Conservation (phyloP, 1,140 invertebrate genomes). For the Holotrichia oblita region DNA sequence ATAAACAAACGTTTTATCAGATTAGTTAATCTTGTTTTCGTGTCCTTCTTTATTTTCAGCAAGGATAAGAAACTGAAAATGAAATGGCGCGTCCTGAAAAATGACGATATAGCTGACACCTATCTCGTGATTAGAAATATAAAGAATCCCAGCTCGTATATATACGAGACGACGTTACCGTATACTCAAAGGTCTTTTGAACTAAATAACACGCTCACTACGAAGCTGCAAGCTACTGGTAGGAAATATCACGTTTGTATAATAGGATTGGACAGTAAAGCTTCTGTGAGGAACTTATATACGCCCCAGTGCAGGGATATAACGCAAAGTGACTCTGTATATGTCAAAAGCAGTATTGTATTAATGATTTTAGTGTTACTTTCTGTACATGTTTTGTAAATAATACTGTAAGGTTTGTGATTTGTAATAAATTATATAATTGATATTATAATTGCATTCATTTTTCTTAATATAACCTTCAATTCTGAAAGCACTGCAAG, state of each 20-base stretch:
- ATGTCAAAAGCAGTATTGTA: neutral
- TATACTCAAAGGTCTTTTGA: conserved; percentile 68
- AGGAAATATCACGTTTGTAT: conserved; percentile 68
- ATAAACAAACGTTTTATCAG: conserved; percentile 6
- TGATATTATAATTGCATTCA: too few species aligned
- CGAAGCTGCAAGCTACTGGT: conserved; percentile 56
- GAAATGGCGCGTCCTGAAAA: conserved; percentile 72
- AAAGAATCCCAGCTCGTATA: conserved; percentile 60
- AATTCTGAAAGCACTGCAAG: too few species aligned
- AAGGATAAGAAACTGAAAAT: conserved; percentile 53
- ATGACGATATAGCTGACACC: conserved; percentile 80
- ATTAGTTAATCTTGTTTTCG: conserved; percentile 23
- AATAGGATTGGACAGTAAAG: conserved; percentile 68
- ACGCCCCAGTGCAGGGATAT: conserved; percentile 65
- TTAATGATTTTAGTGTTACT: neutral
- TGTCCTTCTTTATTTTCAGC: conserved; percentile 49
- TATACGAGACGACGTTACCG: conserved; percentile 64
- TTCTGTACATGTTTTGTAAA: neutral
- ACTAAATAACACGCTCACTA: conserved; percentile 56
- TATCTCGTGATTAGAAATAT: conserved; percentile 72
- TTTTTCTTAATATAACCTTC: too few species aligned
- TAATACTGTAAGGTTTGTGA: neutral
- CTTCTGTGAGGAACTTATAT: conserved; percentile 66
- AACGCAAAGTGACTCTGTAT: conserved; percentile 40
- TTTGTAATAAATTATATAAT: neutral